These are phyloP conservation scores for Antennarius striatus DNA, from an alignment of 2,113 vertebrate species.

Conservation along the genomic window DNA sequence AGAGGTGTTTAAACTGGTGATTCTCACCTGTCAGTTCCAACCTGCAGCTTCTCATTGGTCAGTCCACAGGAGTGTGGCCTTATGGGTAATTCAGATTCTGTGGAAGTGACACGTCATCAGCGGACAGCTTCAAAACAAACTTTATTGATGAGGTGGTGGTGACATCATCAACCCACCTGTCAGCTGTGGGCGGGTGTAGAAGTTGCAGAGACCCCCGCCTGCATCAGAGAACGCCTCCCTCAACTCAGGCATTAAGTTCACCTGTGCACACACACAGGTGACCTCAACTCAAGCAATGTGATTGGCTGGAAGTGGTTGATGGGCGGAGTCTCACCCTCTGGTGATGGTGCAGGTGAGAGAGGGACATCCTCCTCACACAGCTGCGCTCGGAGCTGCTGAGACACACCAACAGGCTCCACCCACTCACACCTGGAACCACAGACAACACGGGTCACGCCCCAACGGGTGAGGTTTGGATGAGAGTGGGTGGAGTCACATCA, in stretches of 20 bases:
- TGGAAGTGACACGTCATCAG: neutral
- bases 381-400: constrained; percentile 76
- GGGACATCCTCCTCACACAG: constrained; percentile 80
- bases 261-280: constrained; percentile 74
- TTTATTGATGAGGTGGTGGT: neutral
- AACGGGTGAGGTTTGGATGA: no score
- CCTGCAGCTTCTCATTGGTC: constrained; percentile 23
- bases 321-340: constrained; percentile 83
- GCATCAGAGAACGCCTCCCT: constrained; percentile 85
- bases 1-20: neutral
- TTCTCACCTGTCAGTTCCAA: constrained; percentile 37
- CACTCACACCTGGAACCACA: constrained; percentile 36
- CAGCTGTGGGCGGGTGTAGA: constrained; percentile 72
- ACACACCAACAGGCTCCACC: constrained; percentile 89
- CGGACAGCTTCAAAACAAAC: neutral
- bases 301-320: neutral
- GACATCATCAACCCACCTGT: constrained; percentile 81
- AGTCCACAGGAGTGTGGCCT: constrained; percentile 76
- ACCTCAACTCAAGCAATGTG: neutral
- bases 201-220: constrained; percentile 82
- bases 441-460: constrained; percentile 10
- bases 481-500: no score
- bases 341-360: constrained; percentile 74
- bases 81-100: constrained; percentile 69
- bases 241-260: constrained; percentile 86